Evolutionary conservation across 2,113 vertebrate genomes (phyloP), one percentile per base, ranked within the genome.

Genomic region (Equus quagga): DNA sequence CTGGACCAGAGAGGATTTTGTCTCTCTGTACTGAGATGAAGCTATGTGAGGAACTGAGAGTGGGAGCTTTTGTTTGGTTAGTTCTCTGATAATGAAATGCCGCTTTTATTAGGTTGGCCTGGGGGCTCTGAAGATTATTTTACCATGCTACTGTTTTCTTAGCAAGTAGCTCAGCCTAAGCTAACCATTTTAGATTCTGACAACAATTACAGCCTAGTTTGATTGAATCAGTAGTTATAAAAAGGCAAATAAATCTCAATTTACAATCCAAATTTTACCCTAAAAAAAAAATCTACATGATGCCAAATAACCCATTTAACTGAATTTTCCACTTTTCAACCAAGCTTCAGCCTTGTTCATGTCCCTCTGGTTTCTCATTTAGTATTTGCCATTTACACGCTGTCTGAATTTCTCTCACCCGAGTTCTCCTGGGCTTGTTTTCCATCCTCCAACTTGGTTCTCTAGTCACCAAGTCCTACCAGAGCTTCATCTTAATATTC

Each of bases 221-320:
- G 72, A 85, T 33, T 3, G 33, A 84, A n/a, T 81, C 64, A 51
- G 70, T 58, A 65, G 51, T 95, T 33, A 83, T 44, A 26, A 81
- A 92, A 94, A 79, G 73, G 62, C 56, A 82, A 93, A 58, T 12
- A 67, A 41, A 76, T 70, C 28, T 82, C 78, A 86, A 67, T 97
- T 92, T 95, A 46, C 15, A 41, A 70, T 83, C 58, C 60, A 88
- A 41, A 92, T 86, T 92, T 96, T 56, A 88, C 90, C 67, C 33
- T 84, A 49, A 65, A 49, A 84, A 49, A 84, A 87, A 91, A 62
- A 21, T 46, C 75, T 72, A 2, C 58, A 41, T 75, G 54, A 94
- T 69, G 26, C 83, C 70, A 94, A 94, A 96, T 95, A 95, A 79
- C 94, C 94, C 89, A 94, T 96, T 97, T 97, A 97, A 94, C 13